Conservation (phyloP, 2,888 invertebrate genomes). For the Trissolcus brochymenae region DNA sequence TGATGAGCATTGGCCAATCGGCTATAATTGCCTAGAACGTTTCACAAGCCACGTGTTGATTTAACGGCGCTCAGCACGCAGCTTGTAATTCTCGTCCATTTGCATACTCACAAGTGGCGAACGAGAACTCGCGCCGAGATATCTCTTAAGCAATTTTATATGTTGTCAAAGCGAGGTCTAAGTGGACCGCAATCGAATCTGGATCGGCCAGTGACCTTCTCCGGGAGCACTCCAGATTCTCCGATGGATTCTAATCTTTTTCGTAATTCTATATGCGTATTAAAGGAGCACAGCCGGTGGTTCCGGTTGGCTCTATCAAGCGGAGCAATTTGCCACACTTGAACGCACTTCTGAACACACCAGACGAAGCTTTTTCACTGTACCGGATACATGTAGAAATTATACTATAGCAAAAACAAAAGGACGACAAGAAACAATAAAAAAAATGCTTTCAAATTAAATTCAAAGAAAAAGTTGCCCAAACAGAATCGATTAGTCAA, state of each 20-base stretch:
- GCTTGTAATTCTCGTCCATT: constrained; percentile 31
- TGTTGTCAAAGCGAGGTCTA: constrained; percentile 11
- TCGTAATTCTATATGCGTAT: constrained; percentile 45
- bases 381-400: constrained; percentile 23
- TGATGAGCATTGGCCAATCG: constrained; percentile 35
- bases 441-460: no score
- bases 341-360: constrained; percentile 42
- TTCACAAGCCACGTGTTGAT: constrained; percentile 30
- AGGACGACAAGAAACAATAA: no score
- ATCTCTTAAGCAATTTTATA: constrained; percentile 15
- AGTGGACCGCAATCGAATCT: constrained; percentile 45
- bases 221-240: constrained; percentile 48
- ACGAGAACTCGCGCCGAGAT: constrained; percentile 21
- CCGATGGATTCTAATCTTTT: constrained; percentile 43
- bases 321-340: constrained; percentile 42
- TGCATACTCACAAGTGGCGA: constrained; percentile 29
- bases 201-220: constrained; percentile 52
- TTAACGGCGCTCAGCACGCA: constrained; percentile 35
- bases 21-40: constrained; percentile 32
- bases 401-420: constrained; percentile 3
- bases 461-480: no score
- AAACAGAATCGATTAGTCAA: no score
- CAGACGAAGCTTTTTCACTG: constrained; percentile 7
- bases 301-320: constrained; percentile 41
- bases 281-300: constrained; percentile 42